Evolutionary conservation across 2,888 invertebrate species (phyloP).

Genomic region (Drosophila demipolita): DNA sequence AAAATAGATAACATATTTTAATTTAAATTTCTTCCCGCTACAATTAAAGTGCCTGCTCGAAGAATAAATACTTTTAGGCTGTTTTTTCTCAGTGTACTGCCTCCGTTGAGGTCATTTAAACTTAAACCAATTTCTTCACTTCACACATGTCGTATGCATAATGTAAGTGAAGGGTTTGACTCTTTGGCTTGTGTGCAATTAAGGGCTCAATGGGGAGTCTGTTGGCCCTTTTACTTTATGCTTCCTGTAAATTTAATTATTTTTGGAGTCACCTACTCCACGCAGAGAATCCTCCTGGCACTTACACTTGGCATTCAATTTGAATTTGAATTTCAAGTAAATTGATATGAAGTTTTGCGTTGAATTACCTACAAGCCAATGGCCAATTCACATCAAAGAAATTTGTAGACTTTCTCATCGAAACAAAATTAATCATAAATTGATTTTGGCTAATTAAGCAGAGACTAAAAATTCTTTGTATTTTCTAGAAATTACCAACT

Average conservation of each 20-base stretch:
- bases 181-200: conserved; percentile 49
- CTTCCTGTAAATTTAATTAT: conserved; percentile 39
- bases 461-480: background rate
- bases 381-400: background rate
- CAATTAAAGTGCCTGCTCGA: background rate
- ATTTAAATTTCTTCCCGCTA: background rate
- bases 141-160: conserved; percentile 41
- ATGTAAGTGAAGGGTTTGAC: background rate
- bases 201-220: conserved; percentile 24
- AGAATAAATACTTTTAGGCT: fast-evolving
- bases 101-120: conserved; percentile 28
- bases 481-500: background rate
- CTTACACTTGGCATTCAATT: conserved; percentile 8
- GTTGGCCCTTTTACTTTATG: conserved; percentile 11
- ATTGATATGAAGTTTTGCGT: background rate
- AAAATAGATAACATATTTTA: background rate
- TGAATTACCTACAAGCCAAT: background rate
- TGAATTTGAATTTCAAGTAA: conserved; percentile 13
- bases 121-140: conserved; percentile 24
- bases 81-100: background rate
- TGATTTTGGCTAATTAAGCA: background rate
- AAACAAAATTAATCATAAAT: background rate
- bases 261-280: conserved; percentile 10
- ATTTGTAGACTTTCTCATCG: background rate
- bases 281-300: background rate